phyloP scores from a whole-genome alignment of 1,140 invertebrate species.

The Gryon sp. region DNA sequence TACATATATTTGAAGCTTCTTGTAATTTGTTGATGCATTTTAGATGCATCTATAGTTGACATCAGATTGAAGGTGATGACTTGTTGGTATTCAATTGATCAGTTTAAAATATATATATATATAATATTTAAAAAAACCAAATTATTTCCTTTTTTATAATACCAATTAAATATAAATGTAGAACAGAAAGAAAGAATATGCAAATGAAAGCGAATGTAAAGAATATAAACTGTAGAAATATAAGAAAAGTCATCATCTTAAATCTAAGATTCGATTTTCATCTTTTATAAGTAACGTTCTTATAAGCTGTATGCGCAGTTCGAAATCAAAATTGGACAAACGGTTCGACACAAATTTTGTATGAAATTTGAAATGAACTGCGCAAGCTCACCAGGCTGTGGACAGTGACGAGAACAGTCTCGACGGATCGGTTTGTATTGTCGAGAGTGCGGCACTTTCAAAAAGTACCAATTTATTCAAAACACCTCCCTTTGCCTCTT shows the following conservation, averaged over 20 bases:
- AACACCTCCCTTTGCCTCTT: too few relatives aligned
- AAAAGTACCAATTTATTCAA: conserved; percentile 52
- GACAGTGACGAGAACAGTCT: conserved; percentile 49
- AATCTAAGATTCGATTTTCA: conserved; percentile 38
- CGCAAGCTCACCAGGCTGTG: conserved; percentile 62
- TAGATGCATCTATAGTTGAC: conserved; percentile 6
- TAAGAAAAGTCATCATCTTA: background rate
- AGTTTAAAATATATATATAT: too few relatives aligned
- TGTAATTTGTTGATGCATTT: conserved; percentile 12
- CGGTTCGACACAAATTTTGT: conserved; percentile 27
- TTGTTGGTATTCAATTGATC: too few relatives aligned
- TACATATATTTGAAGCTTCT: conserved; percentile 6
- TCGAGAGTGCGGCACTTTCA: conserved; percentile 29
- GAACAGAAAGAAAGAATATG: too few relatives aligned
- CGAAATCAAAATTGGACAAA: conserved; percentile 18
- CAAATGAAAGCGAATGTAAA: background rate
- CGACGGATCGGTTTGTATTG: conserved; percentile 49
- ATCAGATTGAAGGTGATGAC: conserved; percentile 21
- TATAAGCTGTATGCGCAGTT: conserved; percentile 25
- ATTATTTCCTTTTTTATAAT: too few relatives aligned
- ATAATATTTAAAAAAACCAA: too few relatives aligned
- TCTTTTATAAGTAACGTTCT: conserved; percentile 33
- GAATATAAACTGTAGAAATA: conserved; percentile 9
- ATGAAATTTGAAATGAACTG: conserved; percentile 54
- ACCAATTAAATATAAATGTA: too few relatives aligned